These are phyloP conservation scores for Drosophila watanabei DNA, from an alignment of 1,140 invertebrate species.

Conservation along the genomic window DNA sequence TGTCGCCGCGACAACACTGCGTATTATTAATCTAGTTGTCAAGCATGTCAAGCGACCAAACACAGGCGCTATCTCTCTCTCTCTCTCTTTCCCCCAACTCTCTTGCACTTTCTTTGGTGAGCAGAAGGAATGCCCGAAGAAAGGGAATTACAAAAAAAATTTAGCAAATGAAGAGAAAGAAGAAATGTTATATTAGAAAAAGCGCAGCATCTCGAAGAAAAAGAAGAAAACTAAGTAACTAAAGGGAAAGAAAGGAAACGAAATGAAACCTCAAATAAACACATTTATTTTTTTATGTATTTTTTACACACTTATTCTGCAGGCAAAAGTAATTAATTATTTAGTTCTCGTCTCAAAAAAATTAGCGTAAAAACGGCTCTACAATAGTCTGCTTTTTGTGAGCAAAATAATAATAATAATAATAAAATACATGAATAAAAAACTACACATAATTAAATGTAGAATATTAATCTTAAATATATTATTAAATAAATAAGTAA, in stretches of 20 bases:
- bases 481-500: too few relatives aligned
- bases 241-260: too few relatives aligned
- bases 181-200: too few relatives aligned
- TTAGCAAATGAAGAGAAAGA: too few relatives aligned
- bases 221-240: too few relatives aligned
- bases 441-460: too few relatives aligned
- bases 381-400: background rate
- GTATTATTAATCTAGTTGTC: conserved; percentile 55
- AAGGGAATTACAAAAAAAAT: background rate
- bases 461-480: too few relatives aligned
- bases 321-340: background rate
- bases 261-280: too few relatives aligned
- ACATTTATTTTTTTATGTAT: too few relatives aligned
- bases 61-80: conserved; percentile 18
- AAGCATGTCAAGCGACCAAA: conserved; percentile 45
- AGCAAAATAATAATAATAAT: too few relatives aligned
- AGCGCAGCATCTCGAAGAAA: too few relatives aligned
- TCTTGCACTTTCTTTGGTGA: background rate
- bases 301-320: background rate
- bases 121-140: background rate
- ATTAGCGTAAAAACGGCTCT: too few relatives aligned
- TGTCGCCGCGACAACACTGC: conserved; percentile 37
- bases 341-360: background rate
- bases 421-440: background rate
- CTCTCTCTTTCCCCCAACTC: conserved; percentile 4